Percentiles rank a stretch among this genome's conserved stretches.
Conservation (phyloP, 2,113 vertebrate genomes). For the Mormoops blainvillei region DNA sequence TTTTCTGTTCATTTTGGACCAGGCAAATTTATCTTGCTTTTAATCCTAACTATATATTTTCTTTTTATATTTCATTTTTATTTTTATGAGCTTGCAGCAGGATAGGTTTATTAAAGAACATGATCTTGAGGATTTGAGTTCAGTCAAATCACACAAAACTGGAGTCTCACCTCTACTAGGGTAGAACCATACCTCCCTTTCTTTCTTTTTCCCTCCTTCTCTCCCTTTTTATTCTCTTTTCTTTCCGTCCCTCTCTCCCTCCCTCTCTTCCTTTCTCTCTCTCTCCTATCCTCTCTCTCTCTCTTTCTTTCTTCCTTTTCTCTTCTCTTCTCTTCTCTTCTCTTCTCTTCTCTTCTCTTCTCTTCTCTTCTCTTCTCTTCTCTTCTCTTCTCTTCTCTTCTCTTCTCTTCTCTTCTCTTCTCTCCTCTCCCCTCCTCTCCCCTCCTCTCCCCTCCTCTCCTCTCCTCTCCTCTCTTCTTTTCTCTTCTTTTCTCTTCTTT, state of each 20-base stretch:
- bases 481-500: background rate
- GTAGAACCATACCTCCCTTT: background rate
- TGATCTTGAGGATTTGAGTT: background rate
- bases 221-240: background rate
- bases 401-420: background rate
- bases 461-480: background rate
- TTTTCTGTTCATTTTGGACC: background rate
- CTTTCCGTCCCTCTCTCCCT: too few species aligned
- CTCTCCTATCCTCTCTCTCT: too few species aligned
- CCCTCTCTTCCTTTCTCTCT: too few species aligned
- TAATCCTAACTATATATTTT: background rate
- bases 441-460: background rate
- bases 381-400: background rate
- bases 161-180: background rate
- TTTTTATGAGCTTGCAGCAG: background rate
- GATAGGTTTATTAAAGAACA: background rate
- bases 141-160: background rate
- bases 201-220: too few species aligned
- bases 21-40: background rate
- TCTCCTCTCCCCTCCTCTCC: too few species aligned
- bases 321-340: background rate
- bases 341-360: background rate
- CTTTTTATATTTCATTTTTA: background rate
- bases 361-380: background rate
- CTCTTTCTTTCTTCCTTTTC: too few species aligned